A percentile compares a stretch with the other conserved stretches of the same genome.
Conservation (phyloP, 2,797 vertebrate genomes). For the Antrozous pallidus region DNA sequence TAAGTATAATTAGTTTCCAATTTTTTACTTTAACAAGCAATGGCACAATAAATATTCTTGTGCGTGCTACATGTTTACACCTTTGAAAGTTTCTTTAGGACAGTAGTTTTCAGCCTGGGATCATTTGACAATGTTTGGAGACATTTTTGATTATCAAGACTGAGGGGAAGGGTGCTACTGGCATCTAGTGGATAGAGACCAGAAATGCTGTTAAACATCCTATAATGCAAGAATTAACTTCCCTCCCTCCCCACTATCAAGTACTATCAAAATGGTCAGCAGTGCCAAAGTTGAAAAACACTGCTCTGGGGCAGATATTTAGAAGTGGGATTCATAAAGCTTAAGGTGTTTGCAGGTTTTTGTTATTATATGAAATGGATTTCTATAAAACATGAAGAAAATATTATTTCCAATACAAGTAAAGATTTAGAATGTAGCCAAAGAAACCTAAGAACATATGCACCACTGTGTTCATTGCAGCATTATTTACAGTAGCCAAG, state of each 20-base stretch:
- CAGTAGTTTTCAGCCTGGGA: not conserved
- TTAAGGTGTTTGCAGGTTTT: not conserved
- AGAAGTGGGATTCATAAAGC: not conserved
- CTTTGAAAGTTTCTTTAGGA: not conserved
- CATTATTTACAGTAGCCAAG: not conserved
- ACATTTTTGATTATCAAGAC: not conserved
- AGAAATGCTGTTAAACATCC: not conserved
- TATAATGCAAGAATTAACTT: not conserved
- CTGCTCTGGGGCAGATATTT: not conserved
- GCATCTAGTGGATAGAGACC: not conserved
- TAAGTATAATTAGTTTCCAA: not conserved
- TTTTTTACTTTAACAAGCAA: not conserved
- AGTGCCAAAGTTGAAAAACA: not conserved
- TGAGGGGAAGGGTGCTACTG: not conserved
- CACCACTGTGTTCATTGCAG: not conserved
- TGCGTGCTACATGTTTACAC: not conserved
- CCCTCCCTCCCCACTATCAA: not conserved
- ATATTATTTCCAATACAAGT: not conserved
- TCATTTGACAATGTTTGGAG: not conserved
- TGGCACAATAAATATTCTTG: not conserved
- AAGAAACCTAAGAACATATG: not conserved
- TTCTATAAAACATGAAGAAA: conserved; percentile 18
- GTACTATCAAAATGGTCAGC: not conserved
- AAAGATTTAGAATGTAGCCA: not conserved
- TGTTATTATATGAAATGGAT: not conserved